Base-by-base conservation (phyloP, 2,888 invertebrate species). In the Leucozona laternaria region DNA sequence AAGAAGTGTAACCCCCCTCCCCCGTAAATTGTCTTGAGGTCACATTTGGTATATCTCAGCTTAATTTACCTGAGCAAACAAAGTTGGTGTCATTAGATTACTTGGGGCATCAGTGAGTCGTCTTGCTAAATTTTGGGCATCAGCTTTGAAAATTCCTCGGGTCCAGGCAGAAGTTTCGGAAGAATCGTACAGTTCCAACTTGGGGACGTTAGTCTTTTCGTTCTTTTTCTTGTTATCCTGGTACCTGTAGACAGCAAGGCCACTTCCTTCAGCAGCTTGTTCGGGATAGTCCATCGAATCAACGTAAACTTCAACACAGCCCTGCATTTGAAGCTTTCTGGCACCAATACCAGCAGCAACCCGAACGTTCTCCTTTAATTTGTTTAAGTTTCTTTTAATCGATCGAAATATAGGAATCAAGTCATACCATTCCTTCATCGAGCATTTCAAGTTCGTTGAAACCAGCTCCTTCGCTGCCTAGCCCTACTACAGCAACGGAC, bases 41-140 rank as follows among this genome's bases (percentile, higher is more conserved):
- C 15, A 53, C 2, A 17, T 25, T 20, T 48, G 48, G 11, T 20
- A 25, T 25, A 50, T 13, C 6, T n/a, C n/a, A n/a, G n/a, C n/a
- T n/a, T n/a, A n/a, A 2, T 4, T 55, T 82, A 88, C 88, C 90
- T 96, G 94, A 0, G 96, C 95, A 91, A 97, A 96, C 73, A 94
- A 93, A 4, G 95, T 94, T 2, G 97, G 97, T 0, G 96, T 96
- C 95, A 97, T 95, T 89, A 94, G 93, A 91, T 97, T 97, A 8
- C 96, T 94, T 0, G 97, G 96, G 1, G 95, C 94, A 90, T 97
- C 96, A 89, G 94, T 94, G 4, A 97, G 91, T 68, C 94, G 93
- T 22, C 96, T 93, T 0, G 96, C 95, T 90, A 96, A 93, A 91
- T 96, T 96, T 91, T 97, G 96, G 0, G 95, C 95, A 82, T 95